Base-by-base conservation (phyloP, 2,797 vertebrate genomes). In the Cyprinodon diabolis region DNA sequence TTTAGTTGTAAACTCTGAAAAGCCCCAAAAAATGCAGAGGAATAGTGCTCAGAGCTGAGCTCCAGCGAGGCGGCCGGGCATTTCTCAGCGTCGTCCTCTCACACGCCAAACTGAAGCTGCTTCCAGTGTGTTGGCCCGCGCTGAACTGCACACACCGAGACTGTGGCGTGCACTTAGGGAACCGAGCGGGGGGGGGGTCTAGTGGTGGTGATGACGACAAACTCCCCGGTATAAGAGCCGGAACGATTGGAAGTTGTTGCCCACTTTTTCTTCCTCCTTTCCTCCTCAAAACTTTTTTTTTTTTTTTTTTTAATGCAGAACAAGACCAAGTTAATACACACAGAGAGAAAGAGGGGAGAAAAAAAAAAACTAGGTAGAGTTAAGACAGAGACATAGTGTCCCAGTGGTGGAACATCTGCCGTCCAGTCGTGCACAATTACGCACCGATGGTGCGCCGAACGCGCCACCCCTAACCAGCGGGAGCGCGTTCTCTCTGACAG, bases 81-180 rank as follows among this genome's bases (percentile, higher is more conserved):
- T 93, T 89, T 89, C 85, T 90, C 81, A 78, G 81, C 77, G 84
- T 62, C 58, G 35, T 62, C 76, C 89, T 69, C 76, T 78, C 79
- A 86, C 63, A 89, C 88, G 80, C 87, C 79, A 85, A 86, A 90
- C 72, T 86, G 80, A 89, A 91, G 91, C 87, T 89, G 89, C 86
- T 91, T 91, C 83, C 93, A 89, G 81, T 89, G 91, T 90, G 90
- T 92, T 87, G 94, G 91, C 93, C 94, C 89, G 87, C 83, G 87
- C 89, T 93, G 91, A 91, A 90, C 90, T 93, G 92, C 91, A 91
- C 72, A 85, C 79, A 91, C 84, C 91, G 81, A 91, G 90, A 89
- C 91, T 92, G 91, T 77, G 90, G 92, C 91, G 93, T 93, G 94
- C 94, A 93, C 94, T 91, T 90, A 93, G 87, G 80, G 89, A 82